These are phyloP conservation scores for Athene cunicularia DNA, from an alignment of 2,113 vertebrate species.

Conservation along the genomic window DNA sequence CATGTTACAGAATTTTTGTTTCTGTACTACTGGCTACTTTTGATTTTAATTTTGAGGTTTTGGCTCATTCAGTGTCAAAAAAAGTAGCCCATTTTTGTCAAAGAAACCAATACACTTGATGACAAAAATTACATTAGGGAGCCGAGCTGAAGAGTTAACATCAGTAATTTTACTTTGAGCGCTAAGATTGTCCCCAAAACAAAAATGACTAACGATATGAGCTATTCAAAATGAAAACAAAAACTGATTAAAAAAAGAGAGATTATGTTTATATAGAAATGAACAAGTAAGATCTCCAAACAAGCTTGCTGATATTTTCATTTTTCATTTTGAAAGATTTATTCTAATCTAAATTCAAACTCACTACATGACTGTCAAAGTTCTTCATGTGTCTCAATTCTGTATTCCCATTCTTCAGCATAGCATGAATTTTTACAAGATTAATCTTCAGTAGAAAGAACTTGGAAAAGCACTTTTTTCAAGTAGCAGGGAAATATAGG, in stretches of 20 bases:
- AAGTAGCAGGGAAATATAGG: not conserved
- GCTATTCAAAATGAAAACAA: not conserved
- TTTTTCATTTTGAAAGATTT: not conserved
- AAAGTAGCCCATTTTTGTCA: not conserved
- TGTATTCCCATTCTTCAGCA: not conserved
- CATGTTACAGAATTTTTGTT: not conserved
- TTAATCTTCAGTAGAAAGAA: constrained; percentile 5
- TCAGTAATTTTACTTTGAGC: not conserved
- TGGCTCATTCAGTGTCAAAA: not conserved
- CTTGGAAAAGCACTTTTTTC: not conserved
- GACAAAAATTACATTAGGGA: not conserved
- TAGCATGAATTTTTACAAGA: not conserved
- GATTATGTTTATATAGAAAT: not conserved
- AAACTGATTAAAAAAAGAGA: not conserved
- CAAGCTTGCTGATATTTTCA: not conserved
- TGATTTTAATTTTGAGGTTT: not conserved
- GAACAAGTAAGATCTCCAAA: not conserved
- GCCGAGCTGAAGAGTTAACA: not conserved
- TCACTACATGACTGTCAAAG: not conserved
- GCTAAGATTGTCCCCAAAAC: not conserved
- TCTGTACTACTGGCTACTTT: not conserved
- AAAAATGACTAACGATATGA: not conserved
- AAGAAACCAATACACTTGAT: not conserved
- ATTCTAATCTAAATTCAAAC: not conserved
- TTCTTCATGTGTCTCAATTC: not conserved